Conservation (phyloP, 2,888 invertebrate genomes). For the Torymus texanus region DNA sequence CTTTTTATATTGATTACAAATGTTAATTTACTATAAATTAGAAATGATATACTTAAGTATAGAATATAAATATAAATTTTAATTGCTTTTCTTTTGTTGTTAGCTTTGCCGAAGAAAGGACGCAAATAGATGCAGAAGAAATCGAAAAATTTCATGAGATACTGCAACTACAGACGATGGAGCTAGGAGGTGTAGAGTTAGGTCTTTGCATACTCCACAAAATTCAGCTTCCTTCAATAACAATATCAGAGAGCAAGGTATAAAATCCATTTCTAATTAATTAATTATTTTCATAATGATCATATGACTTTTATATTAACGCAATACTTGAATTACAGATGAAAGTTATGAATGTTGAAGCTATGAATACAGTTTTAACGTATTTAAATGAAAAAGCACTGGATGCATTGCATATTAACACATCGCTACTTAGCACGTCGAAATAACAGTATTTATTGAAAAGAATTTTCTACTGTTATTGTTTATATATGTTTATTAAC, state of each 20-base stretch:
- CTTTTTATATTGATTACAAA: no score
- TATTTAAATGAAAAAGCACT: constrained; percentile 69
- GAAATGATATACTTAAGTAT: constrained; percentile 20
- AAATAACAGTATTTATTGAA: constrained; percentile 43
- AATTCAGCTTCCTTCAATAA: constrained; percentile 65
- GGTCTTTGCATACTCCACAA: constrained; percentile 65
- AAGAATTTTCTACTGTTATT: not conserved
- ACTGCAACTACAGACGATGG: constrained; percentile 63
- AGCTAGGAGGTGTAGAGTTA: constrained; percentile 62
- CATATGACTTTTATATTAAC: constrained; percentile 7
- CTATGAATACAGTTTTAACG: constrained; percentile 65
- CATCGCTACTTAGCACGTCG: constrained; percentile 26
- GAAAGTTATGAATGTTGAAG: constrained; percentile 63
- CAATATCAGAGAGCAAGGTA: constrained; percentile 67
- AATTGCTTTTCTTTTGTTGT: constrained; percentile 27
- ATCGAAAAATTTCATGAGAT: constrained; percentile 65
- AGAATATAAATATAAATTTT: constrained; percentile 25
- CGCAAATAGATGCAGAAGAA: constrained; percentile 58
- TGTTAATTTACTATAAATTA: not conserved
- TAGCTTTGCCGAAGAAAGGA: constrained; percentile 55
- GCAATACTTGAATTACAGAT: constrained; percentile 63
- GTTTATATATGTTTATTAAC: constrained; percentile 1
- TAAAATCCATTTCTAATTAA: constrained; percentile 18
- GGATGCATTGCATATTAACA: constrained; percentile 61
- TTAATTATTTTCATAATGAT: not conserved